phyloP scores from a whole-genome alignment of 2,888 invertebrate species.

The Lissocephala sabroskyi region DNA sequence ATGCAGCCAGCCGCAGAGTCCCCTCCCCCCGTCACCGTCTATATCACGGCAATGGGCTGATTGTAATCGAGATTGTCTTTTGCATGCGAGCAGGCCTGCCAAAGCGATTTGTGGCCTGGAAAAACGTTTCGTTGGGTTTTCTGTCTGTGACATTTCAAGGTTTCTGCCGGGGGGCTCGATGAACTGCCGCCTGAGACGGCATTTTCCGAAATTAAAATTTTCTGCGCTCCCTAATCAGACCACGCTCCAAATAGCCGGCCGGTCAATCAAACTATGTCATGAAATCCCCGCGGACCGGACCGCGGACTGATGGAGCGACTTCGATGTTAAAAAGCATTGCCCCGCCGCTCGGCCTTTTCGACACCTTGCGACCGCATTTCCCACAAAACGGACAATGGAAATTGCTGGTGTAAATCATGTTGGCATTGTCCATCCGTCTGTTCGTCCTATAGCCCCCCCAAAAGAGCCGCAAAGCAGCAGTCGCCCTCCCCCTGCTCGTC shows the following conservation, averaged over 20 bases:
- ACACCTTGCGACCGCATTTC: constrained; percentile 1
- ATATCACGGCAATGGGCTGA: constrained; percentile 20
- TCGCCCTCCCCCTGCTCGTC: too few relatives aligned
- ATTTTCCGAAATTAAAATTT: too few relatives aligned
- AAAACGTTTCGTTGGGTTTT: constrained; percentile 42
- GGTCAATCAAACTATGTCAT: background rate
- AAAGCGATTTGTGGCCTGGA: constrained; percentile 54
- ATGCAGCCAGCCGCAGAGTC: background rate
- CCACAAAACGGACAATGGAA: constrained; percentile 36
- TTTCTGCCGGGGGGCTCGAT: too few relatives aligned
- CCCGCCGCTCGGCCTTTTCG: background rate
- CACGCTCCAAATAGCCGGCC: background rate
- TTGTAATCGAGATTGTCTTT: constrained; percentile 65
- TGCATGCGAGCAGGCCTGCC: constrained; percentile 47
- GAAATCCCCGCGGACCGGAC: background rate
- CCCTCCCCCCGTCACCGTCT: background rate
- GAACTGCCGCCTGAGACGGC: too few relatives aligned
- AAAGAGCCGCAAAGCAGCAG: constrained; percentile 15
- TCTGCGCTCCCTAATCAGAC: too few relatives aligned
- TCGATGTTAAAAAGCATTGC: too few relatives aligned
- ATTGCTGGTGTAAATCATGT: constrained; percentile 58
- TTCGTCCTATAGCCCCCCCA: constrained; percentile 18
- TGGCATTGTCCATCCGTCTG: constrained; percentile 27
- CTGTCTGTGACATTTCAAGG: constrained; percentile 54
- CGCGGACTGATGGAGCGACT: too few relatives aligned